Evolutionary conservation across 2,113 vertebrate species (phyloP), one percentile per base, ranked within the genome.

Genomic region (Bos javanicus): DNA sequence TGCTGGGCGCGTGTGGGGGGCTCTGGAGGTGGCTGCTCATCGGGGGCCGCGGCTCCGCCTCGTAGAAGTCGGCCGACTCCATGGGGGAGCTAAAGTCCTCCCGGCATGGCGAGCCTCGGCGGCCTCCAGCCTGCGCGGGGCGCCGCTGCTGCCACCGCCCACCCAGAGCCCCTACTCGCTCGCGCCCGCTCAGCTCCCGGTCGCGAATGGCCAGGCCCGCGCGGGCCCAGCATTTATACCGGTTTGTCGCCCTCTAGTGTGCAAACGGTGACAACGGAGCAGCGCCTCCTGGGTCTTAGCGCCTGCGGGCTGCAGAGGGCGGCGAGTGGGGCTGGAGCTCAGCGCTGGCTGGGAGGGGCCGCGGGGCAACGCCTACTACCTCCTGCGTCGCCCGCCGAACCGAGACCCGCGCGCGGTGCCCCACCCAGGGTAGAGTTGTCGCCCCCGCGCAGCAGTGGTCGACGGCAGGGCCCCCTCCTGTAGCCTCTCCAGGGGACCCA

Each of bases 61-160:
- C 99, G 99, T 99, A 99, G 98, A 99, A 99, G 99, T 99, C 99
- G 87, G 99, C 99, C 96, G 99, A 99, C 99, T 99, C 99, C 99
- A 99, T 99, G 98, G 99, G 99, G 99, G 98, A 99, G 94, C 99
- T 99, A 99, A 98, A 99, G 97, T 98, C 98, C 98, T 99, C 99
- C 98, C 98, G 98, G 98, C 99, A 99, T 99, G 99, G 99, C 98
- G 99, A 99, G 97, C 99, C 99, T 99, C 99, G 99, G 98, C 99
- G 98, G 99, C 99, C 99, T 99, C 99, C 99, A 99, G 99, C 96
- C 98, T 99, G 98, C 97, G 98, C 98, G 94, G 97, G 97, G 95
- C 93, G 96, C 96, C 96, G 95, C 89, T 54, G 54, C 94, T 9
- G 67, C 92, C 85, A 4, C 95, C 87, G 87, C 89, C 91, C 96